A percentile compares a stretch with the other conserved stretches of the same genome.
phyloP scores from a whole-genome alignment of 1,140 invertebrate species.

The Drosophila kikkawai region DNA sequence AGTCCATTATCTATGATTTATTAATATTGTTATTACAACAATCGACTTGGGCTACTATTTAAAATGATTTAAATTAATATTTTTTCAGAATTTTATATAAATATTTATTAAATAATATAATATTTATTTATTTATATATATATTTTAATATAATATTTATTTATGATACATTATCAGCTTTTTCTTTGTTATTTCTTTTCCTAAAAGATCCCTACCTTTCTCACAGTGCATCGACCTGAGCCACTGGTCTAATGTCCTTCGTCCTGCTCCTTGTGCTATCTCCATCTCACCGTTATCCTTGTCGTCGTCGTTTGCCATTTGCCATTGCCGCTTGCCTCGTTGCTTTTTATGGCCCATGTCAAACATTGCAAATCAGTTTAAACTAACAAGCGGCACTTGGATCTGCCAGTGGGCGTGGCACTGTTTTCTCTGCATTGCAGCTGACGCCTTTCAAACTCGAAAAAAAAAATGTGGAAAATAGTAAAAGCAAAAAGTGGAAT shows the following conservation, averaged over 20 bases:
- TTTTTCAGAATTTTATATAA: background rate
- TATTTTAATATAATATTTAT: background rate
- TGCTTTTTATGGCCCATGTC: constrained; percentile 81
- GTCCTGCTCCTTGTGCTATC: constrained; percentile 43
- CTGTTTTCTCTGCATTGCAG: constrained; percentile 60
- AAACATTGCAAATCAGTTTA: constrained; percentile 83
- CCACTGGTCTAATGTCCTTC: constrained; percentile 43
- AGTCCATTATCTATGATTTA: background rate
- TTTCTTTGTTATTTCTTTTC: background rate
- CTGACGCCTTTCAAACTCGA: constrained; percentile 45
- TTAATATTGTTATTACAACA: background rate
- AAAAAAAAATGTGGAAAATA: constrained; percentile 47
- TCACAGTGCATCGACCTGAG: constrained; percentile 41
- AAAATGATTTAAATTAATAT: too few species aligned
- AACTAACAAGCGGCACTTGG: constrained; percentile 69
- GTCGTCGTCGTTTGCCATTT: constrained; percentile 45
- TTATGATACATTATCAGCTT: too few species aligned
- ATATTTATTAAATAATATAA: background rate
- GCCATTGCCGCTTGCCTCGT: constrained; percentile 52
- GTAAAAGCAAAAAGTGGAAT: constrained; percentile 14
- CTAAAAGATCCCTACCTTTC: background rate
- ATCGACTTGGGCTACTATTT: too few species aligned
- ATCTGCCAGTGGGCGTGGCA: constrained; percentile 40
- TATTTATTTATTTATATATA: background rate
- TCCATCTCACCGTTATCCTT: constrained; percentile 54